Conservation (phyloP, 2,888 invertebrate species). For the Sepiola atlantica region DNA sequence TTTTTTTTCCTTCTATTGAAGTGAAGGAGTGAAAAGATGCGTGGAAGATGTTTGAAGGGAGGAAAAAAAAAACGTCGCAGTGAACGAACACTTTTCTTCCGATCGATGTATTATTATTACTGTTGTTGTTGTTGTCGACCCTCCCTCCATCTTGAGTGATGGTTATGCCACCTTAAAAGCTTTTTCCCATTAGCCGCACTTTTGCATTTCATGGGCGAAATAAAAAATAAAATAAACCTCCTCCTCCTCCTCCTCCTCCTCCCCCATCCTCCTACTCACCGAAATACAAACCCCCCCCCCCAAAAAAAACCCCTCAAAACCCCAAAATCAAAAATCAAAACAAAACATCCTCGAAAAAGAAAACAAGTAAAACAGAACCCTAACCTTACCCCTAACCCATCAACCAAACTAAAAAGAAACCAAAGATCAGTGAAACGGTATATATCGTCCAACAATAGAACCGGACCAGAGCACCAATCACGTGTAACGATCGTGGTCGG, state of each 20-base stretch:
- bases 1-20: neutral
- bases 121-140: neutral
- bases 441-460: neutral
- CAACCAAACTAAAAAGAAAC: neutral
- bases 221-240: too few species aligned
- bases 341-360: too few species aligned
- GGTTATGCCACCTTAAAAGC: constrained; percentile 45
- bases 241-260: too few species aligned
- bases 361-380: too few species aligned
- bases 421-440: neutral
- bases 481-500: neutral
- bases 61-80: too few species aligned
- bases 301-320: too few species aligned
- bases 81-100: neutral
- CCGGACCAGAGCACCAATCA: constrained; percentile 9
- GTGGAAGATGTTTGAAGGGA: constrained; percentile 32
- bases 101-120: constrained; percentile 1
- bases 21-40: neutral
- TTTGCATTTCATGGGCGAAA: constrained; percentile 39
- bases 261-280: too few species aligned
- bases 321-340: too few species aligned
- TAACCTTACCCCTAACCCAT: too few species aligned
- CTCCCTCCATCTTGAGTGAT: constrained; percentile 34
- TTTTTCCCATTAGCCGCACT: constrained; percentile 46
- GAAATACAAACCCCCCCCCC: too few species aligned